phyloP scores from a whole-genome alignment of 2,888 invertebrate genomes.

The Chrysolina haemoptera region DNA sequence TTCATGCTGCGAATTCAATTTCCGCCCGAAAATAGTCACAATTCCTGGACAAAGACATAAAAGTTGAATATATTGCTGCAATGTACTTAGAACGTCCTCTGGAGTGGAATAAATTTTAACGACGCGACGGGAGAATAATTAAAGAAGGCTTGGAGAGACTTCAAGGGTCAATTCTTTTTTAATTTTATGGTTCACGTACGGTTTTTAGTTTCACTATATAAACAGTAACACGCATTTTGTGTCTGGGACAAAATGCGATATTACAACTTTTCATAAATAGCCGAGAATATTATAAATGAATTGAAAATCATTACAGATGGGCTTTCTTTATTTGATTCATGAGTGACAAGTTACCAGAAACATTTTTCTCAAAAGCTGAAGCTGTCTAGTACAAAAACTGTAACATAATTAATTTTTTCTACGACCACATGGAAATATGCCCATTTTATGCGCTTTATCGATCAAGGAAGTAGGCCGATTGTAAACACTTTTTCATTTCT shows the following conservation, averaged over 20 bases:
- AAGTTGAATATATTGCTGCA: constrained; percentile 13
- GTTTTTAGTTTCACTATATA: constrained; percentile 4
- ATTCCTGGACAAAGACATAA: constrained; percentile 16
- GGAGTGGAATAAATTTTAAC: constrained; percentile 26
- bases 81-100: constrained; percentile 10
- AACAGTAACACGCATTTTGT: constrained; percentile 12
- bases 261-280: background rate
- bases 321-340: too few species aligned
- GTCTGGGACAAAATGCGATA: background rate
- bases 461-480: too few species aligned
- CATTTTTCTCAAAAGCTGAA: too few species aligned
- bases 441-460: too few species aligned
- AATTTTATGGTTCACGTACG: constrained; percentile 17
- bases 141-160: constrained; percentile 10
- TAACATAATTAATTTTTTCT: too few species aligned
- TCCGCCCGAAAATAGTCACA: constrained; percentile 26
- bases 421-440: too few species aligned
- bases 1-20: constrained; percentile 24
- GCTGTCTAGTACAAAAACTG: too few species aligned
- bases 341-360: too few species aligned
- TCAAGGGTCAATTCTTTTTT: constrained; percentile 14
- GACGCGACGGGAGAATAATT: constrained; percentile 1
- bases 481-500: too few species aligned
- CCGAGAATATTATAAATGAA: background rate
- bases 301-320: too few species aligned